A percentile compares a stretch with the other conserved stretches of the same genome.
phyloP scores from a whole-genome alignment of 1,140 invertebrate species.

The Bombus affinis region DNA sequence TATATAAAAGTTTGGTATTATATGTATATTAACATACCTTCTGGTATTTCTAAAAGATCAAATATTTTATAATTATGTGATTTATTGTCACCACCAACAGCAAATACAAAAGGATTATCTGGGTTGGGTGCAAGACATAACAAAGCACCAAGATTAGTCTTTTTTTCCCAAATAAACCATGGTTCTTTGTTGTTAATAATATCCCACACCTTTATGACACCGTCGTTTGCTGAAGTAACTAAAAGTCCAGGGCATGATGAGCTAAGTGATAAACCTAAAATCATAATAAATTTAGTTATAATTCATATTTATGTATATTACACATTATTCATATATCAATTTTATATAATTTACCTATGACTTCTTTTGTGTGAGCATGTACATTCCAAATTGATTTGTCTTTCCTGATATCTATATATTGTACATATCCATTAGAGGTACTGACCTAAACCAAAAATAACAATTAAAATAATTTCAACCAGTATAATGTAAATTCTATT shows the following conservation, averaged over 20 bases:
- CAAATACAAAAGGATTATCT: slow-evolving; percentile 91
- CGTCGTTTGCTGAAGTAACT: slow-evolving; percentile 89
- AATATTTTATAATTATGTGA: slow-evolving; percentile 90
- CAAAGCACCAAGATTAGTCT: slow-evolving; percentile 87
- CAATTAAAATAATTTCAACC: not conserved
- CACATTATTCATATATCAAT: slow-evolving; percentile 58
- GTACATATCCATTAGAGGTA: slow-evolving; percentile 90
- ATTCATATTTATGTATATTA: slow-evolving; percentile 12
- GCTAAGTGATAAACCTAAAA: slow-evolving; percentile 86
- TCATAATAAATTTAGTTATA: slow-evolving; percentile 4
- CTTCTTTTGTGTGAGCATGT: slow-evolving; percentile 90
- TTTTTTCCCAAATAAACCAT: slow-evolving; percentile 84
- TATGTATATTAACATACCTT: slow-evolving; percentile 82
- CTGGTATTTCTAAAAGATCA: slow-evolving; percentile 87
- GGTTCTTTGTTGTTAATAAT: slow-evolving; percentile 74
- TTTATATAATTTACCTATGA: slow-evolving; percentile 84
- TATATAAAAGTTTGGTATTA: not conserved
- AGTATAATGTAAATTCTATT: slow-evolving; percentile 26
- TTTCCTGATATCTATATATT: slow-evolving; percentile 90
- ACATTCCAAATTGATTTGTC: slow-evolving; percentile 89
- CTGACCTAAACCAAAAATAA: slow-evolving; percentile 84
- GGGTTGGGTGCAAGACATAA: slow-evolving; percentile 90
- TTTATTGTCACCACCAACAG: slow-evolving; percentile 92
- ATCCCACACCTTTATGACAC: slow-evolving; percentile 92
- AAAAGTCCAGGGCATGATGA: slow-evolving; percentile 87